Base-by-base conservation (phyloP, 2,888 invertebrate genomes). In the Morpho deidamia region DNA sequence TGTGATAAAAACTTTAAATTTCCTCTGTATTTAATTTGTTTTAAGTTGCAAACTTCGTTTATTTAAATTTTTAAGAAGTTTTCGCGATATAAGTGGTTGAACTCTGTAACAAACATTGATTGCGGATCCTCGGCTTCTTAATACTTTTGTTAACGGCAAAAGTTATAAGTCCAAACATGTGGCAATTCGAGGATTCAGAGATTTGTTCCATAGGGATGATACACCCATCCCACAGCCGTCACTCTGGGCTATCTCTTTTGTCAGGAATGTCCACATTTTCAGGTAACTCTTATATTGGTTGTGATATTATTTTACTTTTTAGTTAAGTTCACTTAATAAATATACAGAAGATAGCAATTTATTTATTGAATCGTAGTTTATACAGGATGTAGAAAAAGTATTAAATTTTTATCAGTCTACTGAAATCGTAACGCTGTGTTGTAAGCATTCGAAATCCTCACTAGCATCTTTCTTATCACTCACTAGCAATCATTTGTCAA, bases 181-280 rank as follows among this genome's bases (percentile, higher is more conserved):
- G 94, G 93, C 92, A 92, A 74, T 91, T 92, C 62, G 93, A 92
- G 69, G 92, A 92, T 66, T 91, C 92, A 60, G 95, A 95, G 91
- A 95, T 95, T 80, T 95, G 93, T 82, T 95, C 96, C 70, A 95
- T 96, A 80, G 96, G 95, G 78, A 96, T 96, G 95, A 94, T 84
- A 64, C 92, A 92, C 69, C 92, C 92, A 41, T 92, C 92, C 45
- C 90, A 91, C 78, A 92, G 92, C 78, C 88, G 92, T 76, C 94
- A 95, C 71, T 95, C 95, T 72, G 95, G 95, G 90, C 90, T 87
- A 33, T 87, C 86, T n/a, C 76, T 85, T 70, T 69, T 87, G 64
- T 86, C 87, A 11, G 83, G 84, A 60, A 77, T 86, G 59, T 83
- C 87, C 42, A 83, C 84, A 60, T 85, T 87, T 63, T 83, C 87